Conservation (phyloP, 2,888 invertebrate genomes). For the Stenotaenia linearis region DNA sequence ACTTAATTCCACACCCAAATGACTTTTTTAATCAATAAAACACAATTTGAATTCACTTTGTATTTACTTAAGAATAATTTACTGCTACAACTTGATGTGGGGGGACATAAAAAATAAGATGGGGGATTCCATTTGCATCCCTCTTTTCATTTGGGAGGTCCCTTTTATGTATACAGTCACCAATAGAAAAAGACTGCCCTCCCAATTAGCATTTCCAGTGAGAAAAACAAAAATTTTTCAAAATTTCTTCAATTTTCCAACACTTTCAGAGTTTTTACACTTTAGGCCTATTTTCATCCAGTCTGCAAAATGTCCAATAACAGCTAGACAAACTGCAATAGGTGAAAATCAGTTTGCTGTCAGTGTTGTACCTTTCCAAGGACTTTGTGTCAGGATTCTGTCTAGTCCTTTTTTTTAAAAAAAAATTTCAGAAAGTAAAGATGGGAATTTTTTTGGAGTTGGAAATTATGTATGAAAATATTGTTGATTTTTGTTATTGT, state of each 20-base stretch:
- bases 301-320: background rate
- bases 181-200: background rate
- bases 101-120: background rate
- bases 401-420: background rate
- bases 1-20: background rate
- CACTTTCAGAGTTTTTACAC: no score
- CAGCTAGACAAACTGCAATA: background rate
- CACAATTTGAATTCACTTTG: background rate
- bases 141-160: slow-evolving; percentile 29
- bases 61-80: background rate
- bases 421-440: background rate
- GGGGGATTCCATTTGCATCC: background rate
- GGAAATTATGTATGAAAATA: no score
- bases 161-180: background rate
- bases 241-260: background rate
- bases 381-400: background rate
- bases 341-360: slow-evolving; percentile 23
- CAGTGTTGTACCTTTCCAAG: slow-evolving; percentile 5
- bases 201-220: slow-evolving; percentile 31
- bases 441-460: background rate
- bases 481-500: no score
- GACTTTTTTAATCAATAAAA: background rate
- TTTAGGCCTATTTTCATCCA: background rate
- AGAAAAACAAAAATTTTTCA: background rate
- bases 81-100: background rate